Conservation (phyloP, 2,888 invertebrate species). For the Zaprionus obscuricornis region DNA sequence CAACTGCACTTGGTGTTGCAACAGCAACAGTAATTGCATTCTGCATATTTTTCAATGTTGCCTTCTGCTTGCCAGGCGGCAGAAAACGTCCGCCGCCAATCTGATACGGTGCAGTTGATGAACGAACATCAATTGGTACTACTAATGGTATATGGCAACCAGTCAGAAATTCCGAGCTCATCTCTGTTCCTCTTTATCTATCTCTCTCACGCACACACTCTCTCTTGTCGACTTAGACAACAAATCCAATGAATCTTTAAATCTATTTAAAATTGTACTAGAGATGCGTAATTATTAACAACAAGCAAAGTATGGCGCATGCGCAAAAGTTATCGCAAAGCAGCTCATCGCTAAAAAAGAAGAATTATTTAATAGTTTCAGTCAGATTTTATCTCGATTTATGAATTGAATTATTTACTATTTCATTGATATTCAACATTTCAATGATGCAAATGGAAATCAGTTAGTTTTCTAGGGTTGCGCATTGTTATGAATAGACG, state of each 20-base stretch:
- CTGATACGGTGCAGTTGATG: not conserved
- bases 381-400: too few relatives aligned
- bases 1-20: too few relatives aligned
- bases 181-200: too few relatives aligned
- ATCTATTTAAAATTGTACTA: conserved; percentile 34
- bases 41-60: not conserved
- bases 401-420: too few relatives aligned
- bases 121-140: too few relatives aligned
- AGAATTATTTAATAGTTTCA: too few relatives aligned
- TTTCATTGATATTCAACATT: too few relatives aligned
- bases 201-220: not conserved
- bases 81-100: conserved; percentile 24
- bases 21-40: not conserved
- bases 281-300: conserved; percentile 23
- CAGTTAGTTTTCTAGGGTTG: too few relatives aligned
- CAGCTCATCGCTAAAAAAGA: conserved; percentile 13
- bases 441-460: too few relatives aligned
- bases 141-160: conserved; percentile 24
- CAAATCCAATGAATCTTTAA: not conserved
- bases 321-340: conserved; percentile 22
- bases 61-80: not conserved
- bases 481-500: too few relatives aligned
- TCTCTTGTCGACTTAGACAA: not conserved
- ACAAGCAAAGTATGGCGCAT: conserved; percentile 21
- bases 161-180: conserved; percentile 28